A percentile compares a stretch with the other conserved stretches of the same genome.
These are phyloP conservation scores for Anoura caudifer DNA, from an alignment of 2,113 vertebrate genomes.

Conservation along the genomic window DNA sequence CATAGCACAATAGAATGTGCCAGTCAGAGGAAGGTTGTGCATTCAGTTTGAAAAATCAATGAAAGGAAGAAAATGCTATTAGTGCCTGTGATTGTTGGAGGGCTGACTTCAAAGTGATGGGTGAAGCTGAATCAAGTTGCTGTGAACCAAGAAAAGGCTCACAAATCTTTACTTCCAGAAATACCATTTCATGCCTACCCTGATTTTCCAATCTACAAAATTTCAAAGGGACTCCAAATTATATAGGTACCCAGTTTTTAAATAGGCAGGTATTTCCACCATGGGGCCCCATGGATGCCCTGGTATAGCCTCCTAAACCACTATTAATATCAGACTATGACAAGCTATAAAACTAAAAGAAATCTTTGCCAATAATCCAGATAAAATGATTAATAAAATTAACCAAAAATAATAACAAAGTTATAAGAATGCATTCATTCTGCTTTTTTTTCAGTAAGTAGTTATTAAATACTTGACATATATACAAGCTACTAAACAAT, in stretches of 20 bases:
- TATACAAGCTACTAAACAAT: neutral
- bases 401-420: neutral
- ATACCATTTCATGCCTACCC: neutral
- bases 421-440: neutral
- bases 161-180: constrained; percentile 27
- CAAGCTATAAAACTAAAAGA: neutral
- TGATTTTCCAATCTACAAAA: constrained; percentile 25
- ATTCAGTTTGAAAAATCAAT: constrained; percentile 63
- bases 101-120: constrained; percentile 41
- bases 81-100: constrained; percentile 13
- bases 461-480: neutral
- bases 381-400: neutral
- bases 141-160: neutral
- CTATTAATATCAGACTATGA: neutral
- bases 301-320: neutral
- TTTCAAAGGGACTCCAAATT: constrained; percentile 20
- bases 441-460: neutral
- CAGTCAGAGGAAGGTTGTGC: neutral
- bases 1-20: constrained; percentile 31
- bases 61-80: constrained; percentile 54
- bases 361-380: neutral
- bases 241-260: neutral
- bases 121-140: constrained; percentile 9
- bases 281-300: neutral
- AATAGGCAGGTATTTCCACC: neutral